These are phyloP conservation scores for Premnoplex brunnescens DNA, from an alignment of 2,797 vertebrate species.

Conservation along the genomic window DNA sequence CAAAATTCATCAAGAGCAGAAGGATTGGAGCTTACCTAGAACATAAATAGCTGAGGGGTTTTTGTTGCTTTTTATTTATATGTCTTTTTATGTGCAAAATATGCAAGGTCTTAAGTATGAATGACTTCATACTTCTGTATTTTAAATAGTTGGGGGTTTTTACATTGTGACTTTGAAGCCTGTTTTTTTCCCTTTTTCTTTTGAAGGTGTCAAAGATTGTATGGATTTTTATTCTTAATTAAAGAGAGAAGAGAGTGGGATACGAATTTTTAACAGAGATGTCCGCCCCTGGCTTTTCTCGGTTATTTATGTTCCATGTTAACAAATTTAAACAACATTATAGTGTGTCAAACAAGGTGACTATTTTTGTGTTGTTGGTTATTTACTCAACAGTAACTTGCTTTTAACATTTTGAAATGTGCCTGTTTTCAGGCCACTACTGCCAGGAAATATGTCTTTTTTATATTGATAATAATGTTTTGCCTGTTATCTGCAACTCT, in stretches of 20 bases:
- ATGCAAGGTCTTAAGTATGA: not conserved
- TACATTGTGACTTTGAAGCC: not conserved
- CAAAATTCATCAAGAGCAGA: not conserved
- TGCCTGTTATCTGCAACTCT: not conserved
- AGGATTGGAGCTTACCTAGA: not conserved
- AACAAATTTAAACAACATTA: not conserved
- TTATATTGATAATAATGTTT: not conserved
- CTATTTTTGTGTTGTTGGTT: not conserved
- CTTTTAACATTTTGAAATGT: not conserved
- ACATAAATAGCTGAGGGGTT: not conserved
- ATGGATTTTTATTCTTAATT: slow-evolving; percentile 19
- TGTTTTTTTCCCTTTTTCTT: not conserved
- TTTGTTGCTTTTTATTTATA: not conserved
- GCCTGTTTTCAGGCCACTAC: not conserved
- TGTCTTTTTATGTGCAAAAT: not conserved
- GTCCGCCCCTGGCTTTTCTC: not conserved
- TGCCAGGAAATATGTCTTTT: not conserved
- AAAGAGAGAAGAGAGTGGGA: not conserved
- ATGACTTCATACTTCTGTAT: not conserved
- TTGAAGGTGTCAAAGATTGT: not conserved
- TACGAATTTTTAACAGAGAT: not conserved
- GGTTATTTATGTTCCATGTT: not conserved
- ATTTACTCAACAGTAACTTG: not conserved
- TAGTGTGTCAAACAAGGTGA: not conserved
- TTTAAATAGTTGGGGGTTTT: not conserved